A percentile compares a stretch with the other conserved stretches of the same genome.
phyloP scores from a whole-genome alignment of 2,888 invertebrate species.

The Odontocolon sp. region DNA sequence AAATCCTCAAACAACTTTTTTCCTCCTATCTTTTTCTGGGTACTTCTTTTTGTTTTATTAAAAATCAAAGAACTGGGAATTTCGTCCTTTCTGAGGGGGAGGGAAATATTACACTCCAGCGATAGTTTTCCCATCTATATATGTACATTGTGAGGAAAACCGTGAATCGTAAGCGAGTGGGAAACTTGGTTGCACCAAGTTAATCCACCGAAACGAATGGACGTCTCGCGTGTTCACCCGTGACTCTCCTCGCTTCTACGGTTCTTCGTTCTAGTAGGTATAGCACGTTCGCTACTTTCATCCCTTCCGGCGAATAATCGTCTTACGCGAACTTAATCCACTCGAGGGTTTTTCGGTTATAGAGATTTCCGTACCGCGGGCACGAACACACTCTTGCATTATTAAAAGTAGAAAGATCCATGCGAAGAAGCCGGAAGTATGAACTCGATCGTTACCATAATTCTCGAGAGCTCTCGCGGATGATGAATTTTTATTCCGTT shows the following conservation, averaged over 20 bases:
- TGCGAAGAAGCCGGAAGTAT: conserved; percentile 29
- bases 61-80: no score
- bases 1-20: no score
- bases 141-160: neutral
- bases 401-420: conserved; percentile 48
- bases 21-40: no score
- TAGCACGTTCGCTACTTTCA: conserved; percentile 26
- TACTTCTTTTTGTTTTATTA: no score
- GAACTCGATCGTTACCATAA: conserved; percentile 16
- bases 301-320: conserved; percentile 49
- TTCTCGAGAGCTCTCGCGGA: conserved; percentile 35
- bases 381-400: conserved; percentile 53
- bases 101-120: no score
- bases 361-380: conserved; percentile 51
- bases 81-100: no score
- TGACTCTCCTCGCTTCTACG: conserved; percentile 39
- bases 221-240: conserved; percentile 52
- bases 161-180: conserved; percentile 22
- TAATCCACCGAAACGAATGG: conserved; percentile 58
- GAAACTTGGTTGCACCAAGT: conserved; percentile 46
- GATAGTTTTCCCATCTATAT: neutral
- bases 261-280: conserved; percentile 16
- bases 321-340: conserved; percentile 59
- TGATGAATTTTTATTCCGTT: conserved; percentile 34
- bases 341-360: conserved; percentile 46